Evolutionary conservation across 2,888 invertebrate species (phyloP), one percentile per base, ranked within the genome.

Genomic region (Crepidodera aurea): DNA sequence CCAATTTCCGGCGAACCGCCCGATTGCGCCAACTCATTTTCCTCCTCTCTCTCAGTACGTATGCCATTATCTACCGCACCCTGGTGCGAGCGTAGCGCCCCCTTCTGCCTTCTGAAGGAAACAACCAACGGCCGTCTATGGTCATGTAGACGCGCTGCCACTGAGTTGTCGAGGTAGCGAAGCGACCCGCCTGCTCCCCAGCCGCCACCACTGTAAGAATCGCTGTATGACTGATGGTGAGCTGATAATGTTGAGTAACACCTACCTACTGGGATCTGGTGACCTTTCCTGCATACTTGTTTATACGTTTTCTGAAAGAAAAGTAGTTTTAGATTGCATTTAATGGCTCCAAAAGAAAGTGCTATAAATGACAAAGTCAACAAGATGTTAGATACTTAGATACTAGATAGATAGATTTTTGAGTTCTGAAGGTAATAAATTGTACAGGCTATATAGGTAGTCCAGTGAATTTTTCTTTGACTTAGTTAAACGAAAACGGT

Each of bases 91-190:
- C 6, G 22, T 6, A 6, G 22, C 22, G 22, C 6, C 22, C 22
- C 6, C 22, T 68, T 74, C 61, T 76, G 77, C 58, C 78, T 72
- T 58, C 78, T 73, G 69, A 81, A 82, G 39, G 81, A 81, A 51
- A 82, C 81, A 40, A 82, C 81, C 64, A 82, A 67, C 13, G 82
- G 82, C 61, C 82, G 69, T 60, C 76, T 71, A 58, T 79, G 77
- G 67, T 78, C 76, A 62, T 74, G 75, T 58, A 78, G 68, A 67
- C 77, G 75, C 62, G 75, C 77, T 63, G 77, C 78, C 75, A 81
- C 77, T 66, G 81, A 80, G 13, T 78, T 77, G 64, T 81, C 82
- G 51, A 80, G 71, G 70, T 79, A 80, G 46, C 81, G 75, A 18
- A 80, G 70, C 19, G 79, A 78, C 60, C 78, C 77, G 44, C 62